Conservation (phyloP, 2,888 invertebrate species). For the Pristionchus mayeri region DNA sequence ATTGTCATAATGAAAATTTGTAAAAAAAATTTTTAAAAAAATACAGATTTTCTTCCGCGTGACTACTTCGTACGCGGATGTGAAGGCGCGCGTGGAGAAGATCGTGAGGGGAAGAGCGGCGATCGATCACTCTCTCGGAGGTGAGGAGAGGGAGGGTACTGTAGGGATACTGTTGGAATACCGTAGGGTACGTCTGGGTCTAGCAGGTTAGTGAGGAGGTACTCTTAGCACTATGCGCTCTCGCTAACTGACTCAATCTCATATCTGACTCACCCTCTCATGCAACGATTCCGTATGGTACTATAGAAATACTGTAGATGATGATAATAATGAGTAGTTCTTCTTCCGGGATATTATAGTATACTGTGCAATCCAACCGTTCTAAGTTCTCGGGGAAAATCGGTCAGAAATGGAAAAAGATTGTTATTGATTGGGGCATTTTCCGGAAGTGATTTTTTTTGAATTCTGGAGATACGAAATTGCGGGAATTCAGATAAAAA, state of each 20-base stretch:
- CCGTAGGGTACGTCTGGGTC: neutral
- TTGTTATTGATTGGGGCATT: no score
- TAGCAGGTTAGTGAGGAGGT: conserved; percentile 20
- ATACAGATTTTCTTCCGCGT: conserved; percentile 61
- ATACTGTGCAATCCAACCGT: no score
- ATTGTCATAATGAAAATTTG: neutral
- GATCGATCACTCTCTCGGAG: conserved; percentile 45
- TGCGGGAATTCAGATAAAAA: no score
- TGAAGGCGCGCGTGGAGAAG: conserved; percentile 51
- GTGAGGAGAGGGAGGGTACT: neutral
- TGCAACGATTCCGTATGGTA: neutral
- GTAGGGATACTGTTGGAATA: neutral
- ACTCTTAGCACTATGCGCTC: no score
- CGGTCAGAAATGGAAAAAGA: no score
- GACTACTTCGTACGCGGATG: conserved; percentile 60
- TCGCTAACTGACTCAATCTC: no score
- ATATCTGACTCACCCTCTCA: no score
- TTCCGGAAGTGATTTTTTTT: no score
- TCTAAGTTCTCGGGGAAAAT: no score
- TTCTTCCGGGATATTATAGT: no score
- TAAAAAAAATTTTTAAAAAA: neutral
- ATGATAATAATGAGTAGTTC: no score
- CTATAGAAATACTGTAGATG: neutral
- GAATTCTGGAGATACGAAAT: no score
- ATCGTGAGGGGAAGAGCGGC: conserved; percentile 57